Evolutionary conservation across 2,797 vertebrate species (phyloP).

Genomic region (Rhyacichthys aspro): DNA sequence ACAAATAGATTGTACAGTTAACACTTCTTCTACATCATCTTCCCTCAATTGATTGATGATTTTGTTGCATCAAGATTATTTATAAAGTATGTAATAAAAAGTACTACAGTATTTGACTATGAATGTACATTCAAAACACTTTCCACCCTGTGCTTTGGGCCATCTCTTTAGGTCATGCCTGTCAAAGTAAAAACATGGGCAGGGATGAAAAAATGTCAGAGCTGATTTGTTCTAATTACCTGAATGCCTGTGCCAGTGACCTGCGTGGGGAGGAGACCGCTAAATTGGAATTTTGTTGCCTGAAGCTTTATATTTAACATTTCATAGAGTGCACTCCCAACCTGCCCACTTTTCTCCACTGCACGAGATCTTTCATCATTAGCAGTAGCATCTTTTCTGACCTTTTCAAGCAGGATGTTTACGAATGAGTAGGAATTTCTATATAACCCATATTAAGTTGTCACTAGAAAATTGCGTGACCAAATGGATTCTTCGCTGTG

Average conservation of each 20-base stretch:
- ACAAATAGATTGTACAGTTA: no score
- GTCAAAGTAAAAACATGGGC: slow-evolving; percentile 15
- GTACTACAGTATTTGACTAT: no score
- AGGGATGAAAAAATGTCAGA: slow-evolving; percentile 28
- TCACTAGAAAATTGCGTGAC: slow-evolving; percentile 16
- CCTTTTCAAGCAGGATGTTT: slow-evolving; percentile 43
- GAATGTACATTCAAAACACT: no score
- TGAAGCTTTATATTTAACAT: slow-evolving; percentile 41
- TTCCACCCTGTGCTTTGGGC: no score
- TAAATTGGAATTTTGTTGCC: slow-evolving; percentile 36
- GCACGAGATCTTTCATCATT: slow-evolving; percentile 41
- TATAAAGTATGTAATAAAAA: no score
- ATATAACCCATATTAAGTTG: slow-evolving; percentile 33
- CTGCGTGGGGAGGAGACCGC: slow-evolving; percentile 26
- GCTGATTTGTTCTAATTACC: slow-evolving; percentile 49
- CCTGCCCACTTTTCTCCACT: slow-evolving; percentile 1
- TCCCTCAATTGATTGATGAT: no score
- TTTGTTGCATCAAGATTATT: no score
- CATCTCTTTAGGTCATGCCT: slow-evolving; percentile 23
- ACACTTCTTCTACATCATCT: no score
- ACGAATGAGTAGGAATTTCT: slow-evolving; percentile 28
- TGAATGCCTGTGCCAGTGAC: slow-evolving; percentile 27
- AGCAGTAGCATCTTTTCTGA: slow-evolving; percentile 38
- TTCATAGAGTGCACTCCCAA: slow-evolving; percentile 13
- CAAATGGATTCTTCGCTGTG: slow-evolving; percentile 9